phyloP scores from a whole-genome alignment of 2,888 invertebrate genomes.

The Diadromus collaris region DNA sequence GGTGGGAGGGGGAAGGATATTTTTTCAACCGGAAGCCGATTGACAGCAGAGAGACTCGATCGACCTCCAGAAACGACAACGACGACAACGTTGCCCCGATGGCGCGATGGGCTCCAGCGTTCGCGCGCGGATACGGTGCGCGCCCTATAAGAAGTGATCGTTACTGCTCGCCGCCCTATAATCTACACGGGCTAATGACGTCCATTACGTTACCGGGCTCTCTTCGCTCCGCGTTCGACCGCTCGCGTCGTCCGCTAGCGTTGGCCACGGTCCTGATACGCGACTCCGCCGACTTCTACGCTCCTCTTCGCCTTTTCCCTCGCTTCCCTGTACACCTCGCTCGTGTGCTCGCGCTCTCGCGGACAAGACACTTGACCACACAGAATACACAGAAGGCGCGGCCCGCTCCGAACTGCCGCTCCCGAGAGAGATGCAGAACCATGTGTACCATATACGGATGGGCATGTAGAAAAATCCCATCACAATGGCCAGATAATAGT shows the following conservation, averaged over 20 bases:
- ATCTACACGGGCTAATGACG: constrained; percentile 80
- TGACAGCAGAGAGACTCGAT: constrained; percentile 65
- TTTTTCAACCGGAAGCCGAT: constrained; percentile 60
- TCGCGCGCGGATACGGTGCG: constrained; percentile 69
- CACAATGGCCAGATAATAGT: neutral
- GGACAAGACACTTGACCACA: constrained; percentile 53
- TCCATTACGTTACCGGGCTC: constrained; percentile 79
- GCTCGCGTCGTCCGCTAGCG: constrained; percentile 72
- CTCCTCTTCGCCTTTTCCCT: constrained; percentile 42
- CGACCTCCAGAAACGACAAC: constrained; percentile 67
- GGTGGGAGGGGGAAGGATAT: neutral
- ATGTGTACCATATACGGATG: neutral
- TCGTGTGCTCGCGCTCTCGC: constrained; percentile 21
- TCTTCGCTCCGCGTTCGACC: constrained; percentile 63
- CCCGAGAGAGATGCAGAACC: neutral
- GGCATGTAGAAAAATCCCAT: neutral
- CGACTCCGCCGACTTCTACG: constrained; percentile 65
- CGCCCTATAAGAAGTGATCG: constrained; percentile 80
- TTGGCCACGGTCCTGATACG: constrained; percentile 76
- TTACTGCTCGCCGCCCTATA: constrained; percentile 80
- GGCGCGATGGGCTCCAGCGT: constrained; percentile 67
- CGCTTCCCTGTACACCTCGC: constrained; percentile 32
- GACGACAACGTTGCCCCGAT: constrained; percentile 59
- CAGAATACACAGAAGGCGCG: constrained; percentile 63
- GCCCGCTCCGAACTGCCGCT: constrained; percentile 14